These are phyloP conservation scores for Stigmatopora nigra DNA, from an alignment of 2,113 vertebrate genomes.

Conservation along the genomic window DNA sequence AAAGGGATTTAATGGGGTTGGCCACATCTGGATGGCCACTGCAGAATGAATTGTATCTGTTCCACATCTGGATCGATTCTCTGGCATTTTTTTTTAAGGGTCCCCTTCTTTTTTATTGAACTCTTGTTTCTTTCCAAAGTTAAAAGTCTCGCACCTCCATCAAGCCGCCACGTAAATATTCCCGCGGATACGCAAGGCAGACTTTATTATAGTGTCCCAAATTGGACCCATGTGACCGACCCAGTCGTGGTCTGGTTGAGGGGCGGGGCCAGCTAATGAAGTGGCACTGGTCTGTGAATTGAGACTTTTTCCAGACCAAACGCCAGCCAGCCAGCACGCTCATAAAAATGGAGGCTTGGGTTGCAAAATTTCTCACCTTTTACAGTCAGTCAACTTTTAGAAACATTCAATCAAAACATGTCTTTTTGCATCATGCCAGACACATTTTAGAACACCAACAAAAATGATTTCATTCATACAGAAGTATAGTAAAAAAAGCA, in stretches of 20 bases:
- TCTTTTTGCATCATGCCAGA: constrained; percentile 28
- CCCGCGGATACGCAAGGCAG: constrained; percentile 48
- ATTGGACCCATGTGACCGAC: constrained; percentile 69
- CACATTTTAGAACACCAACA: too few species aligned
- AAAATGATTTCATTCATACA: too few species aligned
- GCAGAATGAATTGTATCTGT: constrained; percentile 60
- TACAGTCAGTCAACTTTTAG: constrained; percentile 17
- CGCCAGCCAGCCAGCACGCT: constrained; percentile 35
- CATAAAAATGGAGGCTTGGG: constrained; percentile 33
- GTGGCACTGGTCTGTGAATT: constrained; percentile 47
- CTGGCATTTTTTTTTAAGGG: constrained; percentile 64
- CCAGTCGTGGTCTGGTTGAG: constrained; percentile 42
- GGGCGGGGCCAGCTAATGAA: constrained; percentile 59
- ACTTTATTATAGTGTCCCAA: constrained; percentile 66
- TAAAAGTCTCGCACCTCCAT: constrained; percentile 56
- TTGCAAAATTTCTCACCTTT: constrained; percentile 9
- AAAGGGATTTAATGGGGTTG: constrained; percentile 31
- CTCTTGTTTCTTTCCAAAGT: constrained; percentile 40
- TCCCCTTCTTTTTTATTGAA: constrained; percentile 62
- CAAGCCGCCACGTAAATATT: constrained; percentile 55
- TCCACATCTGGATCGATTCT: constrained; percentile 73
- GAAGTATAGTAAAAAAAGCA: not conserved
- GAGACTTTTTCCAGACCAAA: constrained; percentile 40
- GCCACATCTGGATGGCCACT: constrained; percentile 75
- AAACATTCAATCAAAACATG: constrained; percentile 23